Evolutionary conservation across 1,140 invertebrate genomes (phyloP).

Genomic region (Paracyclopina nana): DNA sequence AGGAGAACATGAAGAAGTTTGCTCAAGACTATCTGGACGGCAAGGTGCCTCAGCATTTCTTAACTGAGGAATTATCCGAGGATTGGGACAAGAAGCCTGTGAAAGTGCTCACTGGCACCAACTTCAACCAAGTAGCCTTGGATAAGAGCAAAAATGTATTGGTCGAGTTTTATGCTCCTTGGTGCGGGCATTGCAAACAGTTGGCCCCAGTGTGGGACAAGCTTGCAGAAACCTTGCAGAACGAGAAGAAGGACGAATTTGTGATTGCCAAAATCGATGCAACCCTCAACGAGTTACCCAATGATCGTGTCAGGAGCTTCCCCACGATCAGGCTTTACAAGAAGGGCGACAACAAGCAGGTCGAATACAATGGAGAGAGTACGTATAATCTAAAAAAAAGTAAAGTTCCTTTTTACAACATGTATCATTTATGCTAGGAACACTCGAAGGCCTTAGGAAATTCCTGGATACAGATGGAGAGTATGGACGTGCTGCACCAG

Average conservation of each 20-base stretch:
- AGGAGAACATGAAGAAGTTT: slow-evolving; percentile 30
- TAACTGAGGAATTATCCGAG: slow-evolving; percentile 36
- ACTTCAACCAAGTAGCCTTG: slow-evolving; percentile 38
- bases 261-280: slow-evolving; percentile 42
- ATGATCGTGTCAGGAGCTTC: slow-evolving; percentile 36
- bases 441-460: slow-evolving; percentile 70
- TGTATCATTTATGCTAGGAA: slow-evolving; percentile 26
- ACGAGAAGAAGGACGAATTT: slow-evolving; percentile 30
- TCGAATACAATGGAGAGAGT: slow-evolving; percentile 83
- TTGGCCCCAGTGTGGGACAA: slow-evolving; percentile 27
- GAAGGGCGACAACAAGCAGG: slow-evolving; percentile 32
- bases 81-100: slow-evolving; percentile 40
- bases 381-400: background rate
- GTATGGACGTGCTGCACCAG: slow-evolving; percentile 37
- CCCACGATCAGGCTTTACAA: slow-evolving; percentile 41
- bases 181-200: slow-evolving; percentile 41
- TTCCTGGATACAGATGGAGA: slow-evolving; percentile 53
- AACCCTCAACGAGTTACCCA: slow-evolving; percentile 35
- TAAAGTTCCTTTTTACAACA: background rate
- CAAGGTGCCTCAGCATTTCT: slow-evolving; percentile 31
- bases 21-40: slow-evolving; percentile 33
- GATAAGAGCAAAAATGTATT: slow-evolving; percentile 37
- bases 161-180: slow-evolving; percentile 41
- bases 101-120: slow-evolving; percentile 38
- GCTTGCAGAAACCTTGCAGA: slow-evolving; percentile 1